Conservation (phyloP, 2,888 invertebrate species). For the Bedellia somnulentella region DNA sequence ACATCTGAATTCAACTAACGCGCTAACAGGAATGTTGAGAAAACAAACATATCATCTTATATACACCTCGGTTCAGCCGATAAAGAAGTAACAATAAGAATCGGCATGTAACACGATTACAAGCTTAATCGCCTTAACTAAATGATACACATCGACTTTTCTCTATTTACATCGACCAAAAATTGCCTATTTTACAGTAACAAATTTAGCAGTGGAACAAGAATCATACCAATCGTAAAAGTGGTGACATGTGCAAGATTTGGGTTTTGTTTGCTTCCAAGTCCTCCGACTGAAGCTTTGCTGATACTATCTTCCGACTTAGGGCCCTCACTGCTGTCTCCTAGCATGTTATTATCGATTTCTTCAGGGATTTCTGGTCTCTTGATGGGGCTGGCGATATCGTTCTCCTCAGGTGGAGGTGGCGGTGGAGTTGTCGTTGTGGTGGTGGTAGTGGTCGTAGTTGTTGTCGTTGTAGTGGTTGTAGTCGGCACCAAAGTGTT, state of each 20-base stretch:
- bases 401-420: constrained; percentile 47
- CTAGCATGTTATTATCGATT: constrained; percentile 28
- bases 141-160: no score
- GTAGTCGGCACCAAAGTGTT: constrained; percentile 79
- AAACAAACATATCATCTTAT: constrained; percentile 28
- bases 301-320: constrained; percentile 25
- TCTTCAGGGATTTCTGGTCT: constrained; percentile 22
- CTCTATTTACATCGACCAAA: neutral
- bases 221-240: constrained; percentile 22
- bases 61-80: constrained; percentile 36
- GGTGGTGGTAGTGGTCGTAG: constrained; percentile 64
- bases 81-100: no score
- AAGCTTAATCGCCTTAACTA: no score
- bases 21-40: constrained; percentile 48
- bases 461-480: constrained; percentile 61
- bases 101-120: no score
- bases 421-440: constrained; percentile 55
- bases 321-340: constrained; percentile 32
- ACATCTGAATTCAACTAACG: constrained; percentile 15
- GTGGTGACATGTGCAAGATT: constrained; percentile 21
- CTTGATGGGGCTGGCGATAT: constrained; percentile 33
- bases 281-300: constrained; percentile 32
- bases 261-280: constrained; percentile 31
- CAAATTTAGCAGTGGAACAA: constrained; percentile 27
- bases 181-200: constrained; percentile 32